Percentiles rank a stretch among this genome's conserved stretches.
Evolutionary conservation across 30 jellyfish, hydroid and myxozoan species (phyloP).

Genomic region (Cassiopea xamachana): DNA sequence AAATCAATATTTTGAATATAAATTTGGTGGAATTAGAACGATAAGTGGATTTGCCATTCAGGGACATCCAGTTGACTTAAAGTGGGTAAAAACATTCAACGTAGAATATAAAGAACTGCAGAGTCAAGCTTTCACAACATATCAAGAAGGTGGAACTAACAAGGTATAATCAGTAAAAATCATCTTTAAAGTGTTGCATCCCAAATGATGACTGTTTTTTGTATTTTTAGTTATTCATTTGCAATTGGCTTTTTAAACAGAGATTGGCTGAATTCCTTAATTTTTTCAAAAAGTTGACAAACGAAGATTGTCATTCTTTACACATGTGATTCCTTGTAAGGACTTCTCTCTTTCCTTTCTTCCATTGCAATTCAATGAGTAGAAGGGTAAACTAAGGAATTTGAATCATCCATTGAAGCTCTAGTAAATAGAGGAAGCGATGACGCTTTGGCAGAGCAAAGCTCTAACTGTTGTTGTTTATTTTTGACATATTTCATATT

Average conservation of each 20-base stretch:
- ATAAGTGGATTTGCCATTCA: conserved; percentile 74
- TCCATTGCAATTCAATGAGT: too few species aligned
- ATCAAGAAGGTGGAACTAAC: conserved; percentile 36
- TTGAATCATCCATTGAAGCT: background rate
- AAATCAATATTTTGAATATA: conserved; percentile 33
- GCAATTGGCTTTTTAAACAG: too few species aligned
- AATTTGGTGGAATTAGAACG: conserved; percentile 32
- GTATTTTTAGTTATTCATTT: too few species aligned
- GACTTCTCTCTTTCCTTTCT: background rate
- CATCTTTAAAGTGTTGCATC: background rate
- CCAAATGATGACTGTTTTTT: too few species aligned
- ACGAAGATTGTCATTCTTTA: background rate
- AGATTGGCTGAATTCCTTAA: too few species aligned
- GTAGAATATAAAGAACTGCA: conserved; percentile 19
- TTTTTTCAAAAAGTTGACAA: too few species aligned
- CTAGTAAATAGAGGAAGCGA: too few species aligned
- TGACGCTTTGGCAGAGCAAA: too few species aligned
- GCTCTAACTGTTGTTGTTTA: too few species aligned
- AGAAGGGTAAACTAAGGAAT: background rate
- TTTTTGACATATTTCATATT: too few species aligned
- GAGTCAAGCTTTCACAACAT: conserved; percentile 40
- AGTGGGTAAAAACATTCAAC: conserved; percentile 64
- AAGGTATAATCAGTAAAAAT: conserved; percentile 10
- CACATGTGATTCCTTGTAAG: background rate
- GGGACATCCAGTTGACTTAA: conserved; percentile 47